Base-by-base conservation (phyloP, 2,888 invertebrate species). In the Rhingia campestris region DNA sequence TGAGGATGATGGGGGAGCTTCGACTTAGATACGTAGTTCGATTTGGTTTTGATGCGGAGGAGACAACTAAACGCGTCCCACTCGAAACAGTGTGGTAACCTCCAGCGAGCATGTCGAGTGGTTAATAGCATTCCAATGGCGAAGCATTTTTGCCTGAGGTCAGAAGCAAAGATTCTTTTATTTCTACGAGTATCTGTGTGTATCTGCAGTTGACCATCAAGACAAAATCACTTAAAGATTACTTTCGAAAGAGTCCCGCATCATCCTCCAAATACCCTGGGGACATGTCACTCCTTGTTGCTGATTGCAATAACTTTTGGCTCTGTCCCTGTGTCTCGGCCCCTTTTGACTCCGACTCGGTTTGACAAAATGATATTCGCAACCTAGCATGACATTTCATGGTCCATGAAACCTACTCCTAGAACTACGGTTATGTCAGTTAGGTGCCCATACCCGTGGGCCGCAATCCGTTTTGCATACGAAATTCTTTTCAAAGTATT, bases 391-490 rank as follows among this genome's bases (percentile, higher is more conserved):
- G 73, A 49, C 70, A 66, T 76, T 76, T 61, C 49, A 76, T 59
- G 66, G 70, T 67, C 63, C 58, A 49, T 14, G 51, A 9, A 32
- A 53, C 54, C 39, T 22, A 56, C 47, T 67, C 72, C 22, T 41
- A 58, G 69, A 70, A 79, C 69, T 61, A 64, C 69, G 59, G 74
- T 79, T 70, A 74, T 79, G 79, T 73, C 67, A 82, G 82, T 73
- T 58, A 58, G 61, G 61, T 67, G 61, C 56, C 63, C 22, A 61
- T 77, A 56, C 35, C 63, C 58, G 77, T 79, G 73, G 74, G 69
- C 59, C 33, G 82, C 64, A 73, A 79, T 69, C 58, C 79, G 14
- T 82, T 82, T 79, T 73, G 79, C 82, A 84, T 84, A 79, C 73
- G 63, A 64, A 79, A 82, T 79, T 79, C 73, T 58, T 56, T 56